Percentiles rank a stretch among this genome's conserved stretches.
Conservation (phyloP, 37 sponge, comb jelly and placozoan species). For the Halisarca cf. caerulea region DNA sequence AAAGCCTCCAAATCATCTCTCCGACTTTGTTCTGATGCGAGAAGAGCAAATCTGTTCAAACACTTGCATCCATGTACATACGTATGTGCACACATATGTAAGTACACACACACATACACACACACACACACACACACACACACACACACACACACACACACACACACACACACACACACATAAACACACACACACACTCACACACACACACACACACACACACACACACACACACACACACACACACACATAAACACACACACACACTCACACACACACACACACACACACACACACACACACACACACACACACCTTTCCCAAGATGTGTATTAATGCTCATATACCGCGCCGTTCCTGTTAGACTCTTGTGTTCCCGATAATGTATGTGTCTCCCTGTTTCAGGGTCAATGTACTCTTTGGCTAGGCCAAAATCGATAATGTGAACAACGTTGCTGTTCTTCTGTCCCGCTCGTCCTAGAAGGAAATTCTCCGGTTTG, state of each 20-base stretch:
- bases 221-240: too few relatives aligned
- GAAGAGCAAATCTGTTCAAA: background rate
- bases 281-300: too few relatives aligned
- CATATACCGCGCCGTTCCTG: slow-evolving; percentile 99
- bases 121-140: too few relatives aligned
- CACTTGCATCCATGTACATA: background rate
- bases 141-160: too few relatives aligned
- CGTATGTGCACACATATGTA: too few relatives aligned
- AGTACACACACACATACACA: too few relatives aligned
- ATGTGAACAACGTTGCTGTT: slow-evolving; percentile 89
- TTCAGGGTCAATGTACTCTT: slow-evolving; percentile 98
- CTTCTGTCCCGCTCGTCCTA: slow-evolving; percentile 79
- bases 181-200: too few relatives aligned
- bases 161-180: too few relatives aligned
- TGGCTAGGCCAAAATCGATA: slow-evolving; percentile 99
- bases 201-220: too few relatives aligned
- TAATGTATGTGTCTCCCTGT: slow-evolving; percentile 96
- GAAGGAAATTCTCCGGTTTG: slow-evolving; percentile 99
- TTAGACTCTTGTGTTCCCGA: slow-evolving; percentile 98
- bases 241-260: too few relatives aligned
- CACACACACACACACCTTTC: slow-evolving; percentile 92
- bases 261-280: too few relatives aligned
- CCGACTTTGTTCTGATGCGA: slow-evolving; percentile 89
- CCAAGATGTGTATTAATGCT: slow-evolving; percentile 99
- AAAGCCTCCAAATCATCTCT: slow-evolving; percentile 98